Percentiles rank a stretch among this genome's conserved stretches.
Evolutionary conservation across 1,140 invertebrate genomes (phyloP).

Genomic region (Drosophila pseudoobscura): DNA sequence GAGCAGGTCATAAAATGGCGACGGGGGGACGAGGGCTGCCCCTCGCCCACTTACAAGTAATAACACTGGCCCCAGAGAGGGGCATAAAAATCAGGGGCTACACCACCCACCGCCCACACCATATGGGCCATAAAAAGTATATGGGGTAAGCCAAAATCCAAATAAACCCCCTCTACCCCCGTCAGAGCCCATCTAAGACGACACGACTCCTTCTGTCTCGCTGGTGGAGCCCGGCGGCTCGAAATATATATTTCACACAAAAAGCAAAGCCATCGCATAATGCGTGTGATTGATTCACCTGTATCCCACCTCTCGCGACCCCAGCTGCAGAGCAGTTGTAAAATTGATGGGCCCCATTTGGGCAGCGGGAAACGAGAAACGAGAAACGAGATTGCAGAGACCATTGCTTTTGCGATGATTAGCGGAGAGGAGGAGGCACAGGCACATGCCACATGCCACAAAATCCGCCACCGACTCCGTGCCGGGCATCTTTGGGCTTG

Average conservation of each 20-base stretch:
- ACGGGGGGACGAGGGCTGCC: not conserved
- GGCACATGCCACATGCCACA: not conserved
- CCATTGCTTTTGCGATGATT: slow-evolving; percentile 35
- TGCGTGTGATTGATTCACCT: slow-evolving; percentile 77
- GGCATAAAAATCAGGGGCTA: slow-evolving; percentile 68
- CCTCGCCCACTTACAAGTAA: slow-evolving; percentile 69
- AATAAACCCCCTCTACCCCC: slow-evolving; percentile 33
- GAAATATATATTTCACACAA: slow-evolving; percentile 49
- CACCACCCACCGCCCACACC: slow-evolving; percentile 28
- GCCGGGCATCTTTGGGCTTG: slow-evolving; percentile 3
- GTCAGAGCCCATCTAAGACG: slow-evolving; percentile 8
- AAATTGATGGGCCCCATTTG: slow-evolving; percentile 74
- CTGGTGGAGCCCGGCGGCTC: slow-evolving; percentile 1
- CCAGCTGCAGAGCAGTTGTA: slow-evolving; percentile 32
- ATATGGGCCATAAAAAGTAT: slow-evolving; percentile 73
- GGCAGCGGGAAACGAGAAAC: slow-evolving; percentile 35
- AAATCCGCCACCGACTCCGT: slow-evolving; percentile 1
- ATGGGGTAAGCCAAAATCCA: slow-evolving; percentile 42
- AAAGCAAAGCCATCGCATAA: slow-evolving; percentile 65
- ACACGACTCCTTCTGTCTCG: not conserved
- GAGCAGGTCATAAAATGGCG: slow-evolving; percentile 60
- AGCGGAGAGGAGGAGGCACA: slow-evolving; percentile 12
- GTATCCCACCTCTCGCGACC: slow-evolving; percentile 43
- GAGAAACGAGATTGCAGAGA: slow-evolving; percentile 47
- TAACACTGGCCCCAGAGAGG: slow-evolving; percentile 44